Base-by-base conservation (phyloP, 2,113 vertebrate species). In the Pygoscelis adeliae region DNA sequence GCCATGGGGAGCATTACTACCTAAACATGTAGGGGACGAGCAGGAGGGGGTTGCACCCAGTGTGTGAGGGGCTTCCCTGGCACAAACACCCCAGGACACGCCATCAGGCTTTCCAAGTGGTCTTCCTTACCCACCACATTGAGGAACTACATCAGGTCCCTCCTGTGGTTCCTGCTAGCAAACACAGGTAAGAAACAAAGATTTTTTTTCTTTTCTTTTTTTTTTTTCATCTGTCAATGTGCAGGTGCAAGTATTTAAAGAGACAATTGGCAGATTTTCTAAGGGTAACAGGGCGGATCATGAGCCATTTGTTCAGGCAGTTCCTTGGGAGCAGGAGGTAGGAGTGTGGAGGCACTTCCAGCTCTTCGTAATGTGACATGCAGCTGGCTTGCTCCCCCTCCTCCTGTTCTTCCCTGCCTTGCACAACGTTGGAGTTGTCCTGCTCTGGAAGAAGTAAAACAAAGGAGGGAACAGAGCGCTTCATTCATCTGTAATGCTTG, bases 1-100 rank as follows among this genome's bases (percentile, higher is more conserved):
- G 59, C 53, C 44, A 5, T 11, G 23, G 50, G 59, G 81, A 89
- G 36, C 12, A 66, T 42, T 34, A 59, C 29, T 47, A 12, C 47
- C 30, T 55, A 26, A 71, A 67, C 13, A 17, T 1, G 1, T 0
- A 17, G 20, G 10, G 21, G 10, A 20, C 2, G 3, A 55, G 25
- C 15, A 42, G 38, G 26, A 70, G 25, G 0, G 0, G 26, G 8
- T 4, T 55, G 32, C 36, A 70, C 27, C 15, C 70, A 25, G 18
- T 27, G 40, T 0, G 0, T 4, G 7, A 42, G 34, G 23, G 16
- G 10, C 44, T 88, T 65, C 22, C 38, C 17, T 1, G 2, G 15
- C 9, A 23, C 46, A 44, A 73, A 34, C 10, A 34, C 29, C 3
- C 15, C 29, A 32, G 50, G 23, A 40, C 6, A 4, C 4, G 3